Percentiles rank a stretch among this genome's conserved stretches.
Conservation (phyloP, 2,888 invertebrate species). For the Erebia palarica region DNA sequence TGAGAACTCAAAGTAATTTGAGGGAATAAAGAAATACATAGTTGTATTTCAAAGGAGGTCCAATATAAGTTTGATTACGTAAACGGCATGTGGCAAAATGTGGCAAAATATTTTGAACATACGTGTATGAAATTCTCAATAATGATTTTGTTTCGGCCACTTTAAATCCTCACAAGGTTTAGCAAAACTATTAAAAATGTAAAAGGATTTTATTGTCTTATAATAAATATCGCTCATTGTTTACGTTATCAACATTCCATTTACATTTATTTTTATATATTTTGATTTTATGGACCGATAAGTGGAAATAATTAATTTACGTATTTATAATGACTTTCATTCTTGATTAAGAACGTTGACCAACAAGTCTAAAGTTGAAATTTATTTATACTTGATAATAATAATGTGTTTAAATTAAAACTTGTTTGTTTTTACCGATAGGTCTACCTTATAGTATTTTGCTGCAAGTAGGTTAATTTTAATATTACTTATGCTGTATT, state of each 20-base stretch:
- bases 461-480: not conserved
- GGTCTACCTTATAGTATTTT: not conserved
- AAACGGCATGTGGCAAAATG: conserved; percentile 59
- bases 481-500: not conserved
- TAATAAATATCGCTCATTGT: not conserved
- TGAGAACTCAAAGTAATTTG: conserved; percentile 21
- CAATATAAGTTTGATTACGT: conserved; percentile 71
- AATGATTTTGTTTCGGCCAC: too few relatives aligned
- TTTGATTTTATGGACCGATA: not conserved
- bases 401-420: conserved; percentile 1
- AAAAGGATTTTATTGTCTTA: not conserved
- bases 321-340: not conserved
- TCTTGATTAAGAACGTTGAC: conserved; percentile 2
- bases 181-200: not conserved
- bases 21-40: conserved; percentile 17
- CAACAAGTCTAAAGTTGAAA: conserved; percentile 5
- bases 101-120: conserved; percentile 55
- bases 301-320: conserved; percentile 4
- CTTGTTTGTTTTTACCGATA: conserved; percentile 4
- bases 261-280: not conserved
- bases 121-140: not conserved
- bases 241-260: not conserved
- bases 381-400: conserved; percentile 4
- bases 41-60: conserved; percentile 45
- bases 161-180: not conserved